phyloP scores from a whole-genome alignment of 2,113 vertebrate species.

The Hiodon tergisus region DNA sequence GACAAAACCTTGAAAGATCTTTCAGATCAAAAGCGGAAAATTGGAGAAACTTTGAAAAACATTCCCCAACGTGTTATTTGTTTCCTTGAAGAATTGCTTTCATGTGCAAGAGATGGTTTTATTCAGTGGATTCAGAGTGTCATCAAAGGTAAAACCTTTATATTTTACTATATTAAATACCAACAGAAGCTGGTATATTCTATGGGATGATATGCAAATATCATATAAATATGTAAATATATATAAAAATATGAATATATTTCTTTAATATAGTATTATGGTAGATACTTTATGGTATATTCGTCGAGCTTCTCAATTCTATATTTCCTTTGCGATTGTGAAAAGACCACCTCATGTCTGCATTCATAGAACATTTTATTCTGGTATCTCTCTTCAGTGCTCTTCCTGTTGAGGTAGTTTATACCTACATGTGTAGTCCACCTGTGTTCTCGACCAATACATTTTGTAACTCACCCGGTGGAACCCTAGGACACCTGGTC shows the following conservation, averaged over 20 bases:
- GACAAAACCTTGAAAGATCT: background rate
- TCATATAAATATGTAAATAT: no score
- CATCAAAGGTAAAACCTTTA: conserved; percentile 17
- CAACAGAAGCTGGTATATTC: background rate
- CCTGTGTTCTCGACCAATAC: no score
- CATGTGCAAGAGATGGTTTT: background rate
- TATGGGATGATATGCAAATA: no score
- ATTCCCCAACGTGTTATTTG: background rate
- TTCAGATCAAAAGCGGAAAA: background rate
- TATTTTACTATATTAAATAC: background rate
- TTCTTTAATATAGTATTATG: no score
- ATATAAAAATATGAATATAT: no score
- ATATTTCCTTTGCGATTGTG: background rate
- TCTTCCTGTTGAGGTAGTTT: no score
- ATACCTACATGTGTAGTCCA: no score
- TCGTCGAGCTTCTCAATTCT: background rate
- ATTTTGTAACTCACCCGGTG: no score
- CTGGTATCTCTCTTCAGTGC: no score
- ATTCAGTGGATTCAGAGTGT: conserved; percentile 13
- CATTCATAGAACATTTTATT: no score
- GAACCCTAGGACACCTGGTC: no score
- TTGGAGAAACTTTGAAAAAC: background rate
- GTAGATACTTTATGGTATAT: no score
- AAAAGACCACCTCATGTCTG: background rate
- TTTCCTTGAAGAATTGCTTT: conserved; percentile 11